Evolutionary conservation across 2,113 vertebrate genomes (phyloP), one percentile per base, ranked within the genome.

Genomic region (Strix aluco): DNA sequence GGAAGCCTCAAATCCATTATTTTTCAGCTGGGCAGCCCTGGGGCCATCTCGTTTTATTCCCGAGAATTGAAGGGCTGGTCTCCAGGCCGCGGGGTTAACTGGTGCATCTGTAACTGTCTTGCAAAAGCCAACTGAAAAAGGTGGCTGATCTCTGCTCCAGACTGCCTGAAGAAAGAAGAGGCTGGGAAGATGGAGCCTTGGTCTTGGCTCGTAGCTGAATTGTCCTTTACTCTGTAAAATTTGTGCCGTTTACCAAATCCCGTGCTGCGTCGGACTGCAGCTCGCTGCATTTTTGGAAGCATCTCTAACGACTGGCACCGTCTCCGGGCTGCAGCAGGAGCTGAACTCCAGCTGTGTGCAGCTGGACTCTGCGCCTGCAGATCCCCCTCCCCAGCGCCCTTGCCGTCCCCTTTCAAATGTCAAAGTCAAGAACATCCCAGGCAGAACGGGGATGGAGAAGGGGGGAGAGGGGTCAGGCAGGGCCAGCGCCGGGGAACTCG

Each of bases 401-500:
- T 2, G 4, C 0, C 1, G 5, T 13, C 38, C 22, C 73, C 38
- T 42, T 70, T 16, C 57, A 15, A 29, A 4, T 1, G 1, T 5
- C 69, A 25, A 18, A 51, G 20, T 3, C 59, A 18, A 15, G 38
- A 83, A 21, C 36, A n/a, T 22, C 49, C 58, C 2, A 0, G 17
- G 29, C 42, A 44, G 36, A 20, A 57, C 10, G 1, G 36, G 34
- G 34, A 11, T 17, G 40, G 32, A 11, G 51, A 40, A 57, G 5
- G 22, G 13, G 15, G 9, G 11, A n/a, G 63, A 25, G 6, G 55
- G 36, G 4, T 30, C 36, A 42, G 79, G 52, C 17, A 30, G 44
- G 44, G 42, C 38, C 0, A 10, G 29, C 0, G 2, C 44, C 1
- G 0, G 38, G 6, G 44, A 34, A 23, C 58, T 44, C 2, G 2